phyloP scores from a whole-genome alignment of 2,888 invertebrate species.

The Pemphredon lugubris region DNA sequence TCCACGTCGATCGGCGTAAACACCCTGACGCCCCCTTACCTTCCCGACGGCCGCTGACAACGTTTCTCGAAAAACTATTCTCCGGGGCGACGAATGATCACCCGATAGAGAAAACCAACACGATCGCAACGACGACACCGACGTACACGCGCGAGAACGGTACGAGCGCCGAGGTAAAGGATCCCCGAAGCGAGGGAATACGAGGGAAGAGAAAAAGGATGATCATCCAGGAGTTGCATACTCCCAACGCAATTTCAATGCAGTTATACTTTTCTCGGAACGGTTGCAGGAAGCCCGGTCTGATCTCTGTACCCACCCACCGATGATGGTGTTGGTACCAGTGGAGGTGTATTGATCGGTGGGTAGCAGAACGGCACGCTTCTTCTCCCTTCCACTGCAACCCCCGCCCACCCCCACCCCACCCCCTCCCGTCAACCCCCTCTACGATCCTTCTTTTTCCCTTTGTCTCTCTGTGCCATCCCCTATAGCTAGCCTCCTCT shows the following conservation, averaged over 20 bases:
- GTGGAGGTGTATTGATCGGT: conserved; percentile 79
- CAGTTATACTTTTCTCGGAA: conserved; percentile 32
- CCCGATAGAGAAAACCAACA: too few relatives aligned
- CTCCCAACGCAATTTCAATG: too few relatives aligned
- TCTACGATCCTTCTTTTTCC: conserved; percentile 22
- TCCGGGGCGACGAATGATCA: too few relatives aligned
- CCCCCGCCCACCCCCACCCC: too few relatives aligned
- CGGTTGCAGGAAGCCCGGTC: conserved; percentile 26
- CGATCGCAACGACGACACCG: too few relatives aligned
- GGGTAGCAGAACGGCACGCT: conserved; percentile 68
- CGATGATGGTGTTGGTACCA: conserved; percentile 64
- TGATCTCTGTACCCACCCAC: conserved; percentile 37
- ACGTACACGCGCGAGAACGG: too few relatives aligned
- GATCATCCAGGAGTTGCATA: neutral
- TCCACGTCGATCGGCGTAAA: too few relatives aligned
- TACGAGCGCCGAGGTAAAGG: too few relatives aligned
- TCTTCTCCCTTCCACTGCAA: conserved; percentile 30
- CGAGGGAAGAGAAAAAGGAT: conserved; percentile 1
- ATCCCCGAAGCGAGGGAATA: neutral
- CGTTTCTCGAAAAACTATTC: too few relatives aligned
- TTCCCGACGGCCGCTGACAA: too few relatives aligned
- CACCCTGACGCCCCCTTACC: too few relatives aligned
- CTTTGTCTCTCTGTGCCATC: conserved; percentile 13
- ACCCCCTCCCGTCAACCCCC: neutral
- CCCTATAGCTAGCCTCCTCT: conserved; percentile 8